Conservation (phyloP, 2,888 invertebrate genomes). For the Cecidostiba fungosa region DNA sequence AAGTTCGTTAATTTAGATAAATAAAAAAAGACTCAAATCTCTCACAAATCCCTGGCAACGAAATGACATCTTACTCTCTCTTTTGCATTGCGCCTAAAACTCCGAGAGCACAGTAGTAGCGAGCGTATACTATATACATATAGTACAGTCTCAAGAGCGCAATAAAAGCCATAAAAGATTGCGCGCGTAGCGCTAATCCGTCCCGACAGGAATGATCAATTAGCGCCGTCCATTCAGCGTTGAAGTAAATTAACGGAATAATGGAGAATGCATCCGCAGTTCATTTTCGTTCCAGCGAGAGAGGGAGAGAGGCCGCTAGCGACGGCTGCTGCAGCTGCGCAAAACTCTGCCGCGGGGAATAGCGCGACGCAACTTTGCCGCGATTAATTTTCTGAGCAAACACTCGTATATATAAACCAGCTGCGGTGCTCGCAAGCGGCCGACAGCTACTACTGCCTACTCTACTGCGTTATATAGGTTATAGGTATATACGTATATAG, state of each 20-base stretch:
- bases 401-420: slow-evolving; percentile 40
- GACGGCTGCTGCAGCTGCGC: neutral
- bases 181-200: neutral
- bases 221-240: slow-evolving; percentile 13
- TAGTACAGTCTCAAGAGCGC: neutral
- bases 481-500: neutral
- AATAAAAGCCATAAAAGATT: neutral
- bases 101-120: too few species aligned
- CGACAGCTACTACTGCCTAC: neutral
- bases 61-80: too few species aligned
- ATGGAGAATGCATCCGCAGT: slow-evolving; percentile 23
- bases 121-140: too few species aligned
- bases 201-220: slow-evolving; percentile 13
- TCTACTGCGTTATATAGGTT: neutral
- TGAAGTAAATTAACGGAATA: slow-evolving; percentile 27
- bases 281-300: neutral
- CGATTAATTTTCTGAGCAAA: slow-evolving; percentile 64
- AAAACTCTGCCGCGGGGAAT: slow-evolving; percentile 30
- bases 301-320: neutral
- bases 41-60: too few species aligned
- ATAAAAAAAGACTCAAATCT: too few species aligned
- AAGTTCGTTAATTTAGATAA: too few species aligned
- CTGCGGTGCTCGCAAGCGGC: neutral
- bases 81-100: too few species aligned
- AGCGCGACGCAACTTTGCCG: slow-evolving; percentile 51